Base-by-base conservation (phyloP, 2,888 invertebrate genomes). In the Oscheius sp. region DNA sequence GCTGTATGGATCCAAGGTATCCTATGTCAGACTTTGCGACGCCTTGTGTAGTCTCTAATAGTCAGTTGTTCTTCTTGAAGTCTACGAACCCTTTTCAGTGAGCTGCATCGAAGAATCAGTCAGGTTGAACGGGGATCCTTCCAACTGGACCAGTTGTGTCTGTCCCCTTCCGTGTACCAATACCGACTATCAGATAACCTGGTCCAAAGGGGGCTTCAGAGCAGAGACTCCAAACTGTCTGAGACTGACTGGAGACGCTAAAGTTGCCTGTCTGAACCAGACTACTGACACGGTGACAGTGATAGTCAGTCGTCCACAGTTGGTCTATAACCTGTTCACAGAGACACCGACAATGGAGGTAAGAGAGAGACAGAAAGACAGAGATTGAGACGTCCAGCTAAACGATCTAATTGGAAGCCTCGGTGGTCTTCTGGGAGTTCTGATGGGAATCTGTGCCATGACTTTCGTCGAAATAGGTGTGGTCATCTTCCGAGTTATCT, bases 1-100 rank as follows among this genome's bases (percentile, higher is more conserved):
- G 55, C 4, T 84, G 84, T 57, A 83, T 83, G 83, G 84, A 84
- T 70, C 84, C 84, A 0, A 62, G 84, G 70, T 84, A 84, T 63
- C 80, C 79, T 5, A 76, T 79, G 75, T 78, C 80, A 32, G 53
- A 58, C 1, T 57, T 53, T 21, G 76, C 74, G 0, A 29, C 59
- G 1, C 60, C 76, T 0, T 84, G 84, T 42, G 73, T 75, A n/a
- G 73, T 84, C 1, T 32, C 77, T 13, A 66, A 79, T 7, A 79
- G 82, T 82, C 2, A 13, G 13, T 5, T 33, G 10, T 70, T 58
- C 29, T 1, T 4, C 5, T 1, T 47, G 47, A 10, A 2, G 21
- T n/a, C 2, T 10, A 21, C 2, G n/a, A 21, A 63, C 62, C 21
- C 11, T 3, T 7, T 60, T 47, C 65, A 82, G 82, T 77, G 51